Percentiles rank a stretch among this genome's conserved stretches.
phyloP scores from a whole-genome alignment of 2,888 invertebrate genomes.

The Cybosia mesomella region DNA sequence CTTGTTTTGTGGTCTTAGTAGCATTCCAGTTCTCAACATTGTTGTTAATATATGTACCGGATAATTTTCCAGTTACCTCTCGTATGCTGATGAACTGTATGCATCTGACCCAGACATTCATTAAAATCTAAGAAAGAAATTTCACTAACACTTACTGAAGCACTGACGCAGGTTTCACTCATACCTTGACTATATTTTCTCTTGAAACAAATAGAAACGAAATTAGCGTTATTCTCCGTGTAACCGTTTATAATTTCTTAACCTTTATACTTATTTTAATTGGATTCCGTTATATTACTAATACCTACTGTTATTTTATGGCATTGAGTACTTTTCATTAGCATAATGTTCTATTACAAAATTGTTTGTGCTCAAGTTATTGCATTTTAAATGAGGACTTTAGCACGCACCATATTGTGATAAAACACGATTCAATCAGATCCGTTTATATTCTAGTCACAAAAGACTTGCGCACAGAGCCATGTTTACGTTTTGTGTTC shows the following conservation, averaged over 20 bases:
- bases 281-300: conserved; percentile 38
- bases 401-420: conserved; percentile 31
- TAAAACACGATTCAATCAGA: conserved; percentile 24
- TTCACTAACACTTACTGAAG: too few relatives aligned
- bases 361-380: conserved; percentile 17
- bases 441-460: conserved; percentile 46
- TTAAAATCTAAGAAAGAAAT: too few relatives aligned
- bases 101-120: too few relatives aligned
- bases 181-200: too few relatives aligned
- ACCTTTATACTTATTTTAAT: conserved; percentile 32
- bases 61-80: too few relatives aligned
- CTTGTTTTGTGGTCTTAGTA: too few relatives aligned
- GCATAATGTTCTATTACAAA: conserved; percentile 38
- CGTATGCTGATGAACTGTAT: too few relatives aligned
- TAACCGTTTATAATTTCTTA: conserved; percentile 57
- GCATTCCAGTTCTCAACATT: too few relatives aligned
- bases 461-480: conserved; percentile 24
- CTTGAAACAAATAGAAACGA: too few relatives aligned
- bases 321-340: conserved; percentile 39
- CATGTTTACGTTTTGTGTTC: conserved; percentile 34
- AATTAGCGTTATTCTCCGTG: conserved; percentile 9
- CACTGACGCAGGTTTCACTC: too few relatives aligned
- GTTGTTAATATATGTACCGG: too few relatives aligned
- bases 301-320: conserved; percentile 25
- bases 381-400: conserved; percentile 24